Percentiles rank a stretch among this genome's conserved stretches.
Conservation (phyloP, 2,888 invertebrate species). For the Drosophila barbarae region DNA sequence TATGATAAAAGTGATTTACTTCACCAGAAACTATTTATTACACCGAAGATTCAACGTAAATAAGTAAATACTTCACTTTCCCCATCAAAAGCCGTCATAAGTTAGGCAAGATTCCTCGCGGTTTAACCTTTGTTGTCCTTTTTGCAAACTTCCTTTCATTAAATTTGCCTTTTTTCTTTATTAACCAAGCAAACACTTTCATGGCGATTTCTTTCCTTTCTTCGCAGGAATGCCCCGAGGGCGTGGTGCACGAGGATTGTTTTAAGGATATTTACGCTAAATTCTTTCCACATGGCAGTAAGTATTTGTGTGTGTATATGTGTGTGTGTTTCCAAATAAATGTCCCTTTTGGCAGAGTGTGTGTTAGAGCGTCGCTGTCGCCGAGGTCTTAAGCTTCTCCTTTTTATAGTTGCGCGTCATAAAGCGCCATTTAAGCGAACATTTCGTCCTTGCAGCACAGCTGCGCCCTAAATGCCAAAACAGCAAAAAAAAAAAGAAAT, state of each 20-base stretch:
- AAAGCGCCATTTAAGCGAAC: conserved; percentile 57
- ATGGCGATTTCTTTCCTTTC: conserved; percentile 42
- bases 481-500: conserved; percentile 23
- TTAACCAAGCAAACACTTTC: conserved; percentile 44
- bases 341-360: conserved; percentile 20
- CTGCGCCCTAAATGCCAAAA: conserved; percentile 28
- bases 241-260: conserved; percentile 97
- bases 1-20: too few relatives aligned
- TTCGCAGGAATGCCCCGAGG: conserved; percentile 97
- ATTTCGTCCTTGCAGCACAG: conserved; percentile 51
- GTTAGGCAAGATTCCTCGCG: conserved; percentile 8
- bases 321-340: conserved; percentile 18
- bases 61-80: background rate
- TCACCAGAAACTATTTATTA: conserved; percentile 1
- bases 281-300: conserved; percentile 99
- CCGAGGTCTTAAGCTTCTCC: conserved; percentile 39
- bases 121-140: conserved; percentile 13
- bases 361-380: conserved; percentile 39
- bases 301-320: conserved; percentile 81
- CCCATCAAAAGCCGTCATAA: background rate
- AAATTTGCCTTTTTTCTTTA: conserved; percentile 28
- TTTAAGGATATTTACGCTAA: conserved; percentile 99
- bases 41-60: background rate
- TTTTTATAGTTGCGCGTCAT: conserved; percentile 62
- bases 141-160: conserved; percentile 18